Evolutionary conservation across 2,797 vertebrate species (phyloP).

Genomic region (Phrynocephalus guinanensis): DNA sequence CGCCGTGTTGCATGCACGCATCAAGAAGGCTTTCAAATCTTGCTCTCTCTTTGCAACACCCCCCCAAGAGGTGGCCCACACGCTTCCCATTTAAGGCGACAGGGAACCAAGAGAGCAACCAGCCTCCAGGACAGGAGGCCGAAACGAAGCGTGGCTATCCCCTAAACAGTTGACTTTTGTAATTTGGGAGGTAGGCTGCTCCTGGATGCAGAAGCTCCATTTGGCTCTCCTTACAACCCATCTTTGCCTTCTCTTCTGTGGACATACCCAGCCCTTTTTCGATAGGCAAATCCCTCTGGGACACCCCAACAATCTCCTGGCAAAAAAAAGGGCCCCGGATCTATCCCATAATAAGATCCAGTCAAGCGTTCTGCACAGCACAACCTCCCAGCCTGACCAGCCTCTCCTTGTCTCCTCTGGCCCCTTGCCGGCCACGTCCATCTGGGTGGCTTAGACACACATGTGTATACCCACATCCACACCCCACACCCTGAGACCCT

Average conservation of each 20-base stretch:
- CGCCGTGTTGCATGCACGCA: too few species aligned
- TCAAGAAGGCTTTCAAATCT: not conserved
- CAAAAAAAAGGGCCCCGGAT: not conserved
- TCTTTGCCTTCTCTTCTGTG: too few species aligned
- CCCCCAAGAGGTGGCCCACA: not conserved
- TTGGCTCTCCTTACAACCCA: too few species aligned
- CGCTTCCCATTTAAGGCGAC: not conserved
- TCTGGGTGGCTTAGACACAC: too few species aligned
- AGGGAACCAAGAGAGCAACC: not conserved
- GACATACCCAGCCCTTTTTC: too few species aligned
- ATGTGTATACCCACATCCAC: not conserved
- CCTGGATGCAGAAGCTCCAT: not conserved
- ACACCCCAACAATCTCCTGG: too few species aligned
- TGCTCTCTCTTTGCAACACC: too few species aligned
- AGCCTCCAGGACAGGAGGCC: not conserved
- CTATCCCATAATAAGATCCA: not conserved
- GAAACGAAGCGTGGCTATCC: too few species aligned
- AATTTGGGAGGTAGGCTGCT: too few species aligned
- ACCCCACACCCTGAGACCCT: not conserved
- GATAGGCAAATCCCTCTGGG: too few species aligned
- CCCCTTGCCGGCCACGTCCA: not conserved
- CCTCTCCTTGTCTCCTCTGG: not conserved
- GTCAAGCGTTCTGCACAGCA: not conserved
- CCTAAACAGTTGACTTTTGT: too few species aligned
- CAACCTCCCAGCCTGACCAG: too few species aligned